Conservation (phyloP, 1,140 invertebrate genomes). For the Heliconius hermathena region DNA sequence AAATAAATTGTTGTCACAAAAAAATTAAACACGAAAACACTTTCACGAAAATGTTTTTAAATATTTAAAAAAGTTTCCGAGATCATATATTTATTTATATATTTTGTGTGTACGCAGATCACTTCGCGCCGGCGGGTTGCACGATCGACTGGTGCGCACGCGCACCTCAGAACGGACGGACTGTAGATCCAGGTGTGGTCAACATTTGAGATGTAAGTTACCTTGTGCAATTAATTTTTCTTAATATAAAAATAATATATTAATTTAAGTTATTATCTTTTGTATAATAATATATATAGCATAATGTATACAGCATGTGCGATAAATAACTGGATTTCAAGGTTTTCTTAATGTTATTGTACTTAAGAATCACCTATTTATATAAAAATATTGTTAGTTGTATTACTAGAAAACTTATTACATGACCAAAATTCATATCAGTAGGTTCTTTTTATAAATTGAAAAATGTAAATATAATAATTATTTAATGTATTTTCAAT, state of each 20-base stretch:
- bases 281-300: too few relatives aligned
- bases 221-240: neutral
- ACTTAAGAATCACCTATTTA: too few relatives aligned
- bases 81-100: conserved; percentile 10
- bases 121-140: conserved; percentile 55
- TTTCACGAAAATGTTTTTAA: conserved; percentile 23
- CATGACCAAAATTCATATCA: too few relatives aligned
- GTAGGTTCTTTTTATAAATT: too few relatives aligned
- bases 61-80: conserved; percentile 13
- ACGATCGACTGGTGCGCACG: conserved; percentile 73
- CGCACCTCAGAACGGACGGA: conserved; percentile 60
- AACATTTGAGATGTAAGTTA: conserved; percentile 53
- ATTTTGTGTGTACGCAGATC: conserved; percentile 53
- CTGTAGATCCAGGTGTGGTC: conserved; percentile 47
- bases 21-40: conserved; percentile 14
- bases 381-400: too few relatives aligned
- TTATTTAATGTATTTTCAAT: neutral
- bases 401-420: too few relatives aligned
- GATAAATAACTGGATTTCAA: too few relatives aligned
- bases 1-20: conserved; percentile 46
- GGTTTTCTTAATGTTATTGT: too few relatives aligned
- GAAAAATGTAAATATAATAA: too few relatives aligned
- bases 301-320: too few relatives aligned
- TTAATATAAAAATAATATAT: neutral
- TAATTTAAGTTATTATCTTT: too few relatives aligned